These are phyloP conservation scores for Hippoglossus stenolepis DNA, from an alignment of 2,113 vertebrate species.

Conservation along the genomic window DNA sequence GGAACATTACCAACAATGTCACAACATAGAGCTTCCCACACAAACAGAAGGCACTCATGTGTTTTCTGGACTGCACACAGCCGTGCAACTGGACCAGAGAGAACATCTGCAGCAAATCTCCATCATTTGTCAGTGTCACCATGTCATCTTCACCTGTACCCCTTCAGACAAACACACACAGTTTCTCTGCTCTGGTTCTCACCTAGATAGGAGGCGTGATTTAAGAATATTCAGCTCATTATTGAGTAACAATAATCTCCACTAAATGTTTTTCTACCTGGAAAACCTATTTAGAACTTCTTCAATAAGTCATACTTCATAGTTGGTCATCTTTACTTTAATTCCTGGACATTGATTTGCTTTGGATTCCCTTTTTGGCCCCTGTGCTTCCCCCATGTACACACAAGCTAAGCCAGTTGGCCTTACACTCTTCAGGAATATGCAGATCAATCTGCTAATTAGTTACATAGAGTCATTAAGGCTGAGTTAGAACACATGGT, in stretches of 20 bases:
- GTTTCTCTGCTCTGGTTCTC: slow-evolving; percentile 5
- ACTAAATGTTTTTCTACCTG: not conserved
- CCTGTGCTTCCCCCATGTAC: slow-evolving; percentile 51
- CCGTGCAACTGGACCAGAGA: slow-evolving; percentile 52
- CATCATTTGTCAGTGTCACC: slow-evolving; percentile 57
- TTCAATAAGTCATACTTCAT: slow-evolving; percentile 25
- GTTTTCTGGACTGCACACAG: slow-evolving; percentile 47
- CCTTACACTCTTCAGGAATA: slow-evolving; percentile 73
- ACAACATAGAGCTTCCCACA: slow-evolving; percentile 33
- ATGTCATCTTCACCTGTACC: slow-evolving; percentile 30
- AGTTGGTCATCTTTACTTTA: slow-evolving; percentile 56
- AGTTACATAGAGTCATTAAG: slow-evolving; percentile 76
- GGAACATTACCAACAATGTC: slow-evolving; percentile 49
- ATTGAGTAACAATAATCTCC: slow-evolving; percentile 7
- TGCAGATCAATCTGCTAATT: slow-evolving; percentile 80
- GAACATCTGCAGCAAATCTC: slow-evolving; percentile 54
- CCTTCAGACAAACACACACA: slow-evolving; percentile 21
- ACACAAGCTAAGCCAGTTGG: slow-evolving; percentile 60
- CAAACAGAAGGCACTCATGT: slow-evolving; percentile 54
- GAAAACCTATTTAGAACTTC: slow-evolving; percentile 10
- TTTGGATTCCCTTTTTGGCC: slow-evolving; percentile 59
- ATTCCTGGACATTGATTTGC: slow-evolving; percentile 31
- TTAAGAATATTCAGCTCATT: not conserved
- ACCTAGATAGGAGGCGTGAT: not conserved
- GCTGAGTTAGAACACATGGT: slow-evolving; percentile 72